Base-by-base conservation (phyloP, 2,888 invertebrate species). In the Phalera bucephala region DNA sequence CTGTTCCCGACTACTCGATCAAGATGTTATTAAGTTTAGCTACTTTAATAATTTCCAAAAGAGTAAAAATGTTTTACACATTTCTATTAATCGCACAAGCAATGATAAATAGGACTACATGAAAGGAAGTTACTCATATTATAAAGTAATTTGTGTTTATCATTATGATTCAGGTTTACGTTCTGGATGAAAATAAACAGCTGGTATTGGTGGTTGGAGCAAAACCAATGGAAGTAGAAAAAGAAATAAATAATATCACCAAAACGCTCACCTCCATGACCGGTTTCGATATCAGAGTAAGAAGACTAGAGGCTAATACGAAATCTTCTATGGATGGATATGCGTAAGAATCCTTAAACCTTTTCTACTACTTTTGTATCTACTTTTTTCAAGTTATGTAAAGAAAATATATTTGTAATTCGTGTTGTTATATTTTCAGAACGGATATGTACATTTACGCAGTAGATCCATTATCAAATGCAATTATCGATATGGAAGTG, bases 391-490 rank as follows among this genome's bases (percentile, higher is more conserved):
- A n/a, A n/a, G n/a, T n/a, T n/a, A n/a, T n/a, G n/a, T n/a, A n/a
- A n/a, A n/a, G n/a, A n/a, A n/a, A n/a, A n/a, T n/a, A n/a, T n/a
- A n/a, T n/a, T n/a, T n/a, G n/a, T n/a, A n/a, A n/a, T n/a, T n/a
- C n/a, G n/a, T n/a, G n/a, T n/a, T n/a, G n/a, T n/a, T n/a, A n/a
- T n/a, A n/a, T 5, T 91, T 91, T 49, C 85, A 96, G 96, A 32
- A 96, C 96, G 13, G 96, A 96, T 62, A 92, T 96, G 84, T 96
- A 95, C 61, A 91, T 97, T 40, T 97, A 96, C 66, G 96, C 95
- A 1, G 94, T 97, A 11, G 96, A 96, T 81, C 95, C 95, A 0
- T 88, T 93, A 52, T 92, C 95, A 3, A 96, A 96, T 66, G 92
- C 94, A 0, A 93, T 97, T 36, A 92, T 96, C 28, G 95, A 96